Percentiles rank a stretch among this genome's conserved stretches.
Conservation (phyloP, 2,888 invertebrate genomes). For the Archaeoteleia sp. region DNA sequence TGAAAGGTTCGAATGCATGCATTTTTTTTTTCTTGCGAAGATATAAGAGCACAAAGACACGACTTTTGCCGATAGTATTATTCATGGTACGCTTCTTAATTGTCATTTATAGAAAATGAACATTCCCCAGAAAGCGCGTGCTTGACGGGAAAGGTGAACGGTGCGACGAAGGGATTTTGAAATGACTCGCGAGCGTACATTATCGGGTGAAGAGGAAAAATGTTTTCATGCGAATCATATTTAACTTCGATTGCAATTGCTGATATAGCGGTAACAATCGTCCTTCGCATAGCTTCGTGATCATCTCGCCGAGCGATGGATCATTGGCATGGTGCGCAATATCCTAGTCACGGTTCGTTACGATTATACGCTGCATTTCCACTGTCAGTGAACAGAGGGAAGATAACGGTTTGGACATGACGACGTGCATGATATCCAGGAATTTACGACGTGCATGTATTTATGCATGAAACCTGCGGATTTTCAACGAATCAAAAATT, state of each 20-base stretch:
- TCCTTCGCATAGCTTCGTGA: constrained; percentile 66
- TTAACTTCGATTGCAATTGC: constrained; percentile 25
- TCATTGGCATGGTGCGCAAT: constrained; percentile 55
- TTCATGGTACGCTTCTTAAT: background rate
- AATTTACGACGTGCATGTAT: constrained; percentile 31
- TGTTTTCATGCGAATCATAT: constrained; percentile 19
- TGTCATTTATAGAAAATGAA: background rate
- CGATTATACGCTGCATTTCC: constrained; percentile 59
- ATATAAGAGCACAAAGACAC: background rate
- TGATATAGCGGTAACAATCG: constrained; percentile 54
- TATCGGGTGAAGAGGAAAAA: constrained; percentile 26
- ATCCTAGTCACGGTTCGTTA: constrained; percentile 60
- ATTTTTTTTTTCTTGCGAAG: background rate
- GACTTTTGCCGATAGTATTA: background rate
- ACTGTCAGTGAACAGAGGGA: constrained; percentile 37
- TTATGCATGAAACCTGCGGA: too few species aligned
- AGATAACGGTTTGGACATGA: constrained; percentile 53
- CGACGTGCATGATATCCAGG: constrained; percentile 38
- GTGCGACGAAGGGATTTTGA: background rate
- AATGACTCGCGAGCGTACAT: constrained; percentile 3
- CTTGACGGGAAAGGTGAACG: background rate
- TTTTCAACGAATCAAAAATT: too few species aligned
- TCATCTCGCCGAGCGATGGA: constrained; percentile 64
- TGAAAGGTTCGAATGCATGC: constrained; percentile 30
- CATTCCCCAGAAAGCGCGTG: background rate